Evolutionary conservation across 1,140 invertebrate species (phyloP), one percentile per base, ranked within the genome.

Genomic region (Bombus affinis): DNA sequence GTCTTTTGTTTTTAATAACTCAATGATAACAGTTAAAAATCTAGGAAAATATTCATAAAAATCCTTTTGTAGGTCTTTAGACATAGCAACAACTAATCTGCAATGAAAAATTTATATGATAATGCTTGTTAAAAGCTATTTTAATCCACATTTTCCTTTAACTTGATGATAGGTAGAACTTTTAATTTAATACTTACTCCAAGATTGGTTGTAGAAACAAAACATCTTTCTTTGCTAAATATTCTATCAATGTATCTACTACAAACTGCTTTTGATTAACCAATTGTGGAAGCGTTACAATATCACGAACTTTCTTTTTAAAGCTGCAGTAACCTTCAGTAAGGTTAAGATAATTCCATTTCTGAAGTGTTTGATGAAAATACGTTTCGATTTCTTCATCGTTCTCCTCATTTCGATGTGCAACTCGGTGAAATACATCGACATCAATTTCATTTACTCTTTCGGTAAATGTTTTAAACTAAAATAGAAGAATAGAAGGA

Each of bases 381-480:
- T 97, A 97, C 6, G 98, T 98, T 89, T 97, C 96, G 62, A 94
- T 93, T 84, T 97, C 96, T 88, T 97, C 96, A 62, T 96, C 95
- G 47, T 96, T 95, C 75, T 96, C 95, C 91, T 97, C 96, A 93
- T 97, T 96, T 92, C 96, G 96, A 95, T 98, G 97, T 4, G 96
- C 96, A 71, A 98, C 96, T 94, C 97, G 97, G 81, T 98, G 97
- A 83, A 97, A 97, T 42, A 97, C 96, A 95, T 97, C 96, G 62
- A 99, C 96, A 93, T 98, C 97, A 62, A 99, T 98, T 87, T 97
- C 96, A 89, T 97, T 96, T 42, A 99, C 96, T 83, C 98, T 95
- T 91, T 98, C 98, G 32, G 97, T 96, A 95, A 99, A 99, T 25
- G 97, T 96, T 94, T 97, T 96, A 94, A 98, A 99, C 98, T 98